Base-by-base conservation (phyloP, 2,888 invertebrate genomes). In the Spisula subtruncata region DNA sequence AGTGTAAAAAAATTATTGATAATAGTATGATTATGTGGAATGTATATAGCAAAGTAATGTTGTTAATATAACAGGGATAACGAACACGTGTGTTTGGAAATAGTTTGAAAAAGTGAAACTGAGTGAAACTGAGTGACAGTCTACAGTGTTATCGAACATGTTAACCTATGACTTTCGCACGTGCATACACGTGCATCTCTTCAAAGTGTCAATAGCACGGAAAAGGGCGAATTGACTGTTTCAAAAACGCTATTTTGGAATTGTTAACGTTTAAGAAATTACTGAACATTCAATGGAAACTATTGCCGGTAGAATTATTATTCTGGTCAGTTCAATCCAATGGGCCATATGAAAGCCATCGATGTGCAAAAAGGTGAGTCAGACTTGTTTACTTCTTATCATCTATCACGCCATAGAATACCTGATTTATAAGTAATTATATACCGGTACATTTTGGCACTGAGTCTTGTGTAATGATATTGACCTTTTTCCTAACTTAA, bases 331-430 rank as follows among this genome's bases (percentile, higher is more conserved):
- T 79, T n/a, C 81, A 84, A 41, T 81, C 83, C 54, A 87, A 92
- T 92, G 92, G 92, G 92, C 83, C 85, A 87, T 71, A 92, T 90
- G 90, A 90, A 90, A 81, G 89, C 89, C 18, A 81, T 54, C 66
- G 89, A 90, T 81, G 89, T 89, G 84, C 90, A 92, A 51, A 90
- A 92, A 92, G 92, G 92, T 91, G 86, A 66, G 83, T 51, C n/a
- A 51, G 14, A 51, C 16, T 51, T 60, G 60, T 60, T 60, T 66
- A 66, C n/a, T 66, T 25, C 60, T n/a, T 60, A 25, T 25, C 0
- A 60, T 66, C 25, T 25, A 25, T 66, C 25, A 66, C 60, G 25
- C 25, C 25, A n/a, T 66, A 6, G 6, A 10, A 25, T 66, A 66
- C 25, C 25, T n/a, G n/a, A 1, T 25, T 10, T 12, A 25, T 66